A percentile compares a stretch with the other conserved stretches of the same genome.
Evolutionary conservation across 2,888 invertebrate species (phyloP).

Genomic region (Parnassius mnemosyne): DNA sequence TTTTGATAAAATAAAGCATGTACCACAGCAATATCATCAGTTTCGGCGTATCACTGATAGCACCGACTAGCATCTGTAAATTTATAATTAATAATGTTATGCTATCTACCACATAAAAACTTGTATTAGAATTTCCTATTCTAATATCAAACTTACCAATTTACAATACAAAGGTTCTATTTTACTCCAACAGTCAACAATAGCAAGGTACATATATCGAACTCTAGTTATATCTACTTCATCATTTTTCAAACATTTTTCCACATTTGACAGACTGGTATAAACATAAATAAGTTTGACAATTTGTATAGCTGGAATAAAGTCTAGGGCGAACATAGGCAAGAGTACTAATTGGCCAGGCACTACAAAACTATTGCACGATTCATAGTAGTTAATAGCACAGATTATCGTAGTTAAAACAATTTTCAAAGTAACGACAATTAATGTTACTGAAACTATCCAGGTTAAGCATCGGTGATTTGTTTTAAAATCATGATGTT

Average conservation of each 20-base stretch:
- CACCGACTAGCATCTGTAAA: slow-evolving; percentile 11
- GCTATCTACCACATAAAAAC: no score
- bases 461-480: not conserved
- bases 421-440: not conserved
- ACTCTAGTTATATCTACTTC: slow-evolving; percentile 3
- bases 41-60: slow-evolving; percentile 15
- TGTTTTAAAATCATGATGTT: not conserved
- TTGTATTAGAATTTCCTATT: no score
- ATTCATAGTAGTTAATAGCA: not conserved
- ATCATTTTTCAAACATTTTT: slow-evolving; percentile 6
- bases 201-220: slow-evolving; percentile 7
- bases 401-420: slow-evolving; percentile 10
- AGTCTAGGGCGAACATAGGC: slow-evolving; percentile 10
- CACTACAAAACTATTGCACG: slow-evolving; percentile 2
- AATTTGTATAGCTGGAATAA: slow-evolving; percentile 6
- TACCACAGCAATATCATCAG: slow-evolving; percentile 20
- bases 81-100: no score
- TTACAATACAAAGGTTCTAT: slow-evolving; percentile 26
- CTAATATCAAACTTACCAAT: slow-evolving; percentile 20
- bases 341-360: slow-evolving; percentile 4
- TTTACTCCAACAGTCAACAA: slow-evolving; percentile 28
- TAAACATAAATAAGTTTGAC: slow-evolving; percentile 15
- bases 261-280: slow-evolving; percentile 8
- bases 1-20: slow-evolving; percentile 15
- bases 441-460: slow-evolving; percentile 1